A percentile compares a stretch with the other conserved stretches of the same genome.
phyloP scores from a whole-genome alignment of 2,113 vertebrate species.

The Leuciscus idus region DNA sequence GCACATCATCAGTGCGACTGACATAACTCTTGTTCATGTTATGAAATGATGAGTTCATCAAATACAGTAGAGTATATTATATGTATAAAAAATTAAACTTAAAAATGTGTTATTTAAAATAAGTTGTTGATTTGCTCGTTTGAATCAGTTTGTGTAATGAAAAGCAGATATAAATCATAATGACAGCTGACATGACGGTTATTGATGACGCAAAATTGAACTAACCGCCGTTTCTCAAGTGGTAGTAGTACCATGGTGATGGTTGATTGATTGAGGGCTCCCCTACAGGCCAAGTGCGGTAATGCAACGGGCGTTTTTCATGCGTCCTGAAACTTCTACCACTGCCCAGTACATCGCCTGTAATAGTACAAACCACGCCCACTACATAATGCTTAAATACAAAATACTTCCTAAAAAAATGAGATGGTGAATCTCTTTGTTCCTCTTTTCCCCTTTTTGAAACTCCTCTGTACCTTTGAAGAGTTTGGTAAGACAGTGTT shows the following conservation, averaged over 20 bases:
- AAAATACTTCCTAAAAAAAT: too few relatives aligned
- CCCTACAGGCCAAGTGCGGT: neutral
- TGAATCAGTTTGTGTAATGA: neutral
- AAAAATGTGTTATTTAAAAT: neutral
- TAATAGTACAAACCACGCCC: too few relatives aligned
- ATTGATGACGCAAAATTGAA: constrained; percentile 62
- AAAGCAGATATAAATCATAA: neutral
- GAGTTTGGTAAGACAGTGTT: neutral
- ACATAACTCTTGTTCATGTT: neutral
- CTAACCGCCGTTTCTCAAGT: constrained; percentile 70
- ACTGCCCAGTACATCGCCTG: too few relatives aligned
- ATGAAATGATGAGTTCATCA: neutral
- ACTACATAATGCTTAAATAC: too few relatives aligned
- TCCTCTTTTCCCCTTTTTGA: neutral
- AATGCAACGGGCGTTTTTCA: neutral
- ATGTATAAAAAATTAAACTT: too few relatives aligned
- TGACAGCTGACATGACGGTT: neutral
- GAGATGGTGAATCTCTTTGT: neutral
- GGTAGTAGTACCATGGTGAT: constrained; percentile 44
- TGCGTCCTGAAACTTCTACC: too few relatives aligned
- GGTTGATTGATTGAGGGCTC: neutral
- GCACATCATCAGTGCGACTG: neutral
- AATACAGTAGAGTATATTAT: neutral
- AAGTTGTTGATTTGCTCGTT: neutral
- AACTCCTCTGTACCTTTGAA: neutral